Conservation (phyloP, 2,113 vertebrate genomes). For the Callospermophilus lateralis region DNA sequence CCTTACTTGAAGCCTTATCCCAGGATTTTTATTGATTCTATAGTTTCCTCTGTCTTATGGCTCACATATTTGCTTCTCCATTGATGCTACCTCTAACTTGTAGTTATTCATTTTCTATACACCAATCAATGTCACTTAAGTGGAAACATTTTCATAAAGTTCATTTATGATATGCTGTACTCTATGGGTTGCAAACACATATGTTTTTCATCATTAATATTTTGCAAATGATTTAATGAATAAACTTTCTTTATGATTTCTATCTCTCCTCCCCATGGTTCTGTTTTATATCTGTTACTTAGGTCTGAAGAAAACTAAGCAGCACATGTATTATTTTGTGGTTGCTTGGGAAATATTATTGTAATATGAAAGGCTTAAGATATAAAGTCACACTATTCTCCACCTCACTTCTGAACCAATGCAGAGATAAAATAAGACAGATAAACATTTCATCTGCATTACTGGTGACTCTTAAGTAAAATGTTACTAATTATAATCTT, state of each 20-base stretch:
- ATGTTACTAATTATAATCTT: not conserved
- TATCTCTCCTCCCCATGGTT: fast-evolving
- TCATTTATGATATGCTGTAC: not conserved
- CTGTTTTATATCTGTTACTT: not conserved
- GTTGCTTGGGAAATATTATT: not conserved
- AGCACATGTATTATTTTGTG: not conserved
- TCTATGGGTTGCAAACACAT: not conserved
- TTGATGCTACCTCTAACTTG: not conserved
- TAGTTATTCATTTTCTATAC: not conserved
- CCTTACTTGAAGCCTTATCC: fast-evolving
- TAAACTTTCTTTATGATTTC: not conserved
- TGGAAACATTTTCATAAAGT: not conserved
- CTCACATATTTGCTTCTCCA: not conserved
- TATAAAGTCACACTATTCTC: not conserved
- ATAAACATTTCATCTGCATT: not conserved
- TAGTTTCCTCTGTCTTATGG: not conserved
- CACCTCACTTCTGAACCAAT: not conserved
- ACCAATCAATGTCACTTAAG: not conserved
- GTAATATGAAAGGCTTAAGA: not conserved
- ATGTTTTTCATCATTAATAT: not conserved
- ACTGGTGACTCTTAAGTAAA: not conserved
- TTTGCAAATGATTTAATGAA: not conserved
- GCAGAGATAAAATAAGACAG: not conserved
- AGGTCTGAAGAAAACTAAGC: not conserved
- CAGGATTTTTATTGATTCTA: not conserved